Conservation (phyloP, 1,140 invertebrate genomes). For the Pseudomyrmex pallidus region DNA sequence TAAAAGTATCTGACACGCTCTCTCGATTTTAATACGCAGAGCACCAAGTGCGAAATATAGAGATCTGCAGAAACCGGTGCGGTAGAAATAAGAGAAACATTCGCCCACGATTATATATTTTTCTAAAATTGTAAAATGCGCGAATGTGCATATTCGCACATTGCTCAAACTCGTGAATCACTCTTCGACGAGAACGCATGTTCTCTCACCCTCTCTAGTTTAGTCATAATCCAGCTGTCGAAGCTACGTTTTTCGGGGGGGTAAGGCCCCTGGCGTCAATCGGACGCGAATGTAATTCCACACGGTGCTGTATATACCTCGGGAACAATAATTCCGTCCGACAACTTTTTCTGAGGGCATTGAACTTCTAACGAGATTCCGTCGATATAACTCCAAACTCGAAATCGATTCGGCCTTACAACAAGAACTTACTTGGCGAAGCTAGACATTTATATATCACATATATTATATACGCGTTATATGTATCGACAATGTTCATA, state of each 20-base stretch:
- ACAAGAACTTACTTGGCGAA: conserved; percentile 1
- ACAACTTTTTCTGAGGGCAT: conserved; percentile 60
- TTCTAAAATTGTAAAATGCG: conserved; percentile 24
- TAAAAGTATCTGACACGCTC: background rate
- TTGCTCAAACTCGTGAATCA: conserved; percentile 59
- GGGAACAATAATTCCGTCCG: conserved; percentile 60
- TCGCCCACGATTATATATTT: conserved; percentile 11
- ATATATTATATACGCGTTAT: too few species aligned
- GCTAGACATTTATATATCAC: conserved; percentile 4
- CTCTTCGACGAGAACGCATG: conserved; percentile 56
- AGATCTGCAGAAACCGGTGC: too few species aligned
- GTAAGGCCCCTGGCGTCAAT: conserved; percentile 61
- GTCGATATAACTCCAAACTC: conserved; percentile 45
- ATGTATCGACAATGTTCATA: conserved; percentile 21
- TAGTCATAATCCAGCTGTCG: conserved; percentile 74
- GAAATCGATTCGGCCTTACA: conserved; percentile 44
- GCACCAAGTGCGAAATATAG: too few species aligned
- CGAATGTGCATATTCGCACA: conserved; percentile 21
- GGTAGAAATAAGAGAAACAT: background rate
- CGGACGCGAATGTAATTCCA: conserved; percentile 58
- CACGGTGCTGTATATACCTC: conserved; percentile 22
- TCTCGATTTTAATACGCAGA: background rate
- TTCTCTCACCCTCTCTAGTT: conserved; percentile 61
- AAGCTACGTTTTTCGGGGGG: conserved; percentile 68
- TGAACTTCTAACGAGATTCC: conserved; percentile 60